These are phyloP conservation scores for Ctenoplectra terminalis DNA, from an alignment of 1,140 invertebrate species.

Conservation along the genomic window DNA sequence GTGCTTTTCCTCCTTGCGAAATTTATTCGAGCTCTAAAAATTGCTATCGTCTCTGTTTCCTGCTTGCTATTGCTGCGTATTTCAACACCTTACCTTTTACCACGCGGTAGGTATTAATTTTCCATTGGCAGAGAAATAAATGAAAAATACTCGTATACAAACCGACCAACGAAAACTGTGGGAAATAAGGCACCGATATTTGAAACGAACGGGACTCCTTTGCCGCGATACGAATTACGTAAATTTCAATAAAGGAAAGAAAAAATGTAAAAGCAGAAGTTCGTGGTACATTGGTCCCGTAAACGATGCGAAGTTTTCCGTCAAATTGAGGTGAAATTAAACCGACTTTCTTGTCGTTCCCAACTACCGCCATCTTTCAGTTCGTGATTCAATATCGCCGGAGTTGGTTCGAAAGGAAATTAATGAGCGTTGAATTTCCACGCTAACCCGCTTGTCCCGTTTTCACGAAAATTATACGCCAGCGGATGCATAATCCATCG, in stretches of 20 bases:
- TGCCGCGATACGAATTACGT: not conserved
- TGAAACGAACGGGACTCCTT: not conserved
- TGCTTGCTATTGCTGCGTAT: not conserved
- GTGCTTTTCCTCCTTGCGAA: not conserved
- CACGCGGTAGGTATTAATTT: not conserved
- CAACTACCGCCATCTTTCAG: not conserved
- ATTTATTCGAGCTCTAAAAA: not conserved
- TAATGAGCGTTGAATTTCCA: conserved; percentile 11
- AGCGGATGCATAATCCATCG: conserved; percentile 1
- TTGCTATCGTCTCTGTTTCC: not conserved
- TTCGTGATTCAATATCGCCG: not conserved
- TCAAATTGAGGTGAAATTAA: not conserved
- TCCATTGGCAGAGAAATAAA: not conserved
- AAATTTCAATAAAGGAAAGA: not conserved
- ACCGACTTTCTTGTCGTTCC: not conserved
- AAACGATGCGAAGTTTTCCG: too few species aligned
- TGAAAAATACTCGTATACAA: too few species aligned
- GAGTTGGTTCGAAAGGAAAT: not conserved
- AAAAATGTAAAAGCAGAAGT: not conserved
- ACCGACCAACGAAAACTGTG: too few species aligned
- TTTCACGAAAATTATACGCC: conserved; percentile 21
- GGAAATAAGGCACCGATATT: too few species aligned
- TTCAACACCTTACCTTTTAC: not conserved
- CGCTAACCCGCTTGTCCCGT: not conserved
- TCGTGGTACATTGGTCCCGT: too few species aligned